Percentiles rank a stretch among this genome's conserved stretches.
Conservation (phyloP, 2,888 invertebrate species). For the Kryphioiulus occultus region DNA sequence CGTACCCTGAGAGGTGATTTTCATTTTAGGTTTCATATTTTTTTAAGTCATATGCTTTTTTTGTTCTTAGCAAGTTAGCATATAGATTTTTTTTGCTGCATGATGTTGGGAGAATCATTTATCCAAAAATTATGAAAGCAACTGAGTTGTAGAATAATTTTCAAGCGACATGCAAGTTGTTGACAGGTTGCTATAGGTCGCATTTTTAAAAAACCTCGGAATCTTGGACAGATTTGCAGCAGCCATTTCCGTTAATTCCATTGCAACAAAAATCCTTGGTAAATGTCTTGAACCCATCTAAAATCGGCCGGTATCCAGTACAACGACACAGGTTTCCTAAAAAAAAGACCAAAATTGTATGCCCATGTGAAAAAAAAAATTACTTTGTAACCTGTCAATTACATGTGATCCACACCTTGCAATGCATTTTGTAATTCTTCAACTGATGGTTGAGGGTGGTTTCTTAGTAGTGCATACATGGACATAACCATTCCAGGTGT, state of each 20-base stretch:
- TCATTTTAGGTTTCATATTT: too few species aligned
- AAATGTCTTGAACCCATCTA: constrained; percentile 88
- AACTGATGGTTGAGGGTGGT: constrained; percentile 74
- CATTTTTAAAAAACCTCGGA: too few species aligned
- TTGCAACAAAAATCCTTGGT: constrained; percentile 53
- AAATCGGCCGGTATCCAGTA: constrained; percentile 92
- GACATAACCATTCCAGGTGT: constrained; percentile 98
- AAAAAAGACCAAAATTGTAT: not conserved
- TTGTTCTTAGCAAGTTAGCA: too few species aligned
- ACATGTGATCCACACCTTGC: constrained; percentile 48
- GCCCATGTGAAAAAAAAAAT: not conserved
- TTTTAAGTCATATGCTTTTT: too few species aligned
- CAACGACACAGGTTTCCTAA: constrained; percentile 83
- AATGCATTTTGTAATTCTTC: constrained; percentile 73
- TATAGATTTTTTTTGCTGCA: too few species aligned
- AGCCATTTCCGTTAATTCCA: not conserved
- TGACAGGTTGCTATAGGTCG: too few species aligned
- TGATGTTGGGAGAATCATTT: too few species aligned
- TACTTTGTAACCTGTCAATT: not conserved
- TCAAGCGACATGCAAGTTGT: too few species aligned
- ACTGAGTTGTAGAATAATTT: too few species aligned
- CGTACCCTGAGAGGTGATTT: too few species aligned
- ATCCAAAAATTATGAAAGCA: too few species aligned
- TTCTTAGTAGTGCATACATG: constrained; percentile 87
- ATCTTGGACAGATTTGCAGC: not conserved